These are phyloP conservation scores for Prietella phreatophila DNA, from an alignment of 2,113 vertebrate genomes.

Conservation along the genomic window DNA sequence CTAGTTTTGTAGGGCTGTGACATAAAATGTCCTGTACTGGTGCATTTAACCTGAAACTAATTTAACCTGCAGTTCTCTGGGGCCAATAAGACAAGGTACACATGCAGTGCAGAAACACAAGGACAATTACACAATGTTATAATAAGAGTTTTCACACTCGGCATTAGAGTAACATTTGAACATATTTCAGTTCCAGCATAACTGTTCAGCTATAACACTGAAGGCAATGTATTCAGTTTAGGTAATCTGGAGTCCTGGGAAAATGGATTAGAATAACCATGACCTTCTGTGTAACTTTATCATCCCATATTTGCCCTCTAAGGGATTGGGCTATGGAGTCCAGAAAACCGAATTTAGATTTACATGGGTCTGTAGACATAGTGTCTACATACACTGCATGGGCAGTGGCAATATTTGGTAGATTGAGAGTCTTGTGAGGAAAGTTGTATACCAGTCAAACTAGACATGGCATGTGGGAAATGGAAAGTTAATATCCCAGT, in stretches of 20 bases:
- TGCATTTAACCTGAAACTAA: too few species aligned
- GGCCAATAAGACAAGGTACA: not conserved
- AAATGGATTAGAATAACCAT: slow-evolving; percentile 32
- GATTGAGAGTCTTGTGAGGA: slow-evolving; percentile 7
- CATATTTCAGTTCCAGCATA: not conserved
- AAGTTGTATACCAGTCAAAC: not conserved
- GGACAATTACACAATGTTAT: not conserved
- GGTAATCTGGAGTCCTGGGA: slow-evolving; percentile 42
- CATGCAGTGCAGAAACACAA: not conserved
- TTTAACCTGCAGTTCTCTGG: not conserved
- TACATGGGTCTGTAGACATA: slow-evolving; percentile 39
- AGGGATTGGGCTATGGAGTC: slow-evolving; percentile 48
- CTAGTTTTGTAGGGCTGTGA: not conserved
- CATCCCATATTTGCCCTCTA: slow-evolving; percentile 19
- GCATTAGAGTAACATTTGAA: not conserved
- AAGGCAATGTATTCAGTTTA: not conserved
- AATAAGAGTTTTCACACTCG: not conserved
- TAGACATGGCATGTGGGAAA: not conserved
- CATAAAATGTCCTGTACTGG: not conserved
- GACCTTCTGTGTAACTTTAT: slow-evolving; percentile 17
- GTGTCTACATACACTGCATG: slow-evolving; percentile 17
- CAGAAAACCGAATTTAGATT: slow-evolving; percentile 52
- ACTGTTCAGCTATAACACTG: not conserved
- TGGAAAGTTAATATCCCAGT: not conserved
- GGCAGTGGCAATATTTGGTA: slow-evolving; percentile 13